Evolutionary conservation across 1,140 invertebrate genomes (phyloP).

Genomic region (Rhagoletis zephyria): DNA sequence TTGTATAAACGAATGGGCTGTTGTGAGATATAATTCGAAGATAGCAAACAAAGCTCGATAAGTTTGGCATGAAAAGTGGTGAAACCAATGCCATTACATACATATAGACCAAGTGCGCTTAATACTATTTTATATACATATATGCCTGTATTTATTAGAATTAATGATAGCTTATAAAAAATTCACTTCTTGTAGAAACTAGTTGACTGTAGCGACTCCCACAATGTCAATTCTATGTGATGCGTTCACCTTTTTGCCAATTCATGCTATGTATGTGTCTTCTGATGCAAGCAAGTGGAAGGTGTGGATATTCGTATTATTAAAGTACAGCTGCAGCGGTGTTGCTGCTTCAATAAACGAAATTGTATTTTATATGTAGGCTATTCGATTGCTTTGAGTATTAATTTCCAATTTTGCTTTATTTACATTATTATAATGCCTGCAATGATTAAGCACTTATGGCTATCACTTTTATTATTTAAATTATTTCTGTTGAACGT

Average conservation of each 20-base stretch:
- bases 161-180: neutral
- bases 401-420: slow-evolving; percentile 6
- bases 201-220: no score
- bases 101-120: slow-evolving; percentile 3
- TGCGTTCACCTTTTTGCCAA: no score
- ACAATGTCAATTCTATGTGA: no score
- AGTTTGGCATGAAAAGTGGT: neutral
- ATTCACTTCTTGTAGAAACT: neutral
- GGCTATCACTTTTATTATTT: no score
- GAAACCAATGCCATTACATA: neutral
- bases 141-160: slow-evolving; percentile 5
- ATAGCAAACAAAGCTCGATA: neutral
- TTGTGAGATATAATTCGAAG: neutral
- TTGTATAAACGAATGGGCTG: neutral
- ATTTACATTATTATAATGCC: neutral
- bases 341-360: neutral
- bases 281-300: no score
- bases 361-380: neutral
- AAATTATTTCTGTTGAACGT: no score
- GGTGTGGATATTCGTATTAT: no score
- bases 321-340: neutral
- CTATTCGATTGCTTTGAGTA: slow-evolving; percentile 7
- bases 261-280: no score
- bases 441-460: no score
- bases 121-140: neutral